Evolutionary conservation across 2,888 invertebrate species (phyloP), one percentile per base, ranked within the genome.

Genomic region (Eristalis arbustorum): DNA sequence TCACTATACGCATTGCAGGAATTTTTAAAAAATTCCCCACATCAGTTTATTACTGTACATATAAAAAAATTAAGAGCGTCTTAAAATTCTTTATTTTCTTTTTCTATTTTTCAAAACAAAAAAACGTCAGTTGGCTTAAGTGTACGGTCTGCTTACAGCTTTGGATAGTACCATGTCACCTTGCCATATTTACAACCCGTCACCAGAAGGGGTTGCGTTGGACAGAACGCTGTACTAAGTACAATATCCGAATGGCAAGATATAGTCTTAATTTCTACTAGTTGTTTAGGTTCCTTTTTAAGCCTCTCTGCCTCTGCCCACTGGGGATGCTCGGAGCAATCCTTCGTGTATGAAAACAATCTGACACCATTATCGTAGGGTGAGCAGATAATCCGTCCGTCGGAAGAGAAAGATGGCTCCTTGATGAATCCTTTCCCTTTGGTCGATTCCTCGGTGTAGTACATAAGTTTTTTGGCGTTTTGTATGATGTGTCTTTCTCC

Each of bases 371-470:
- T 96, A 0, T 96, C 97, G 92, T 96, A 98, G 0, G 98, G 98
- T 0, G 98, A 98, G 91, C 97, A 97, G 34, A 98, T 96, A 11
- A 98, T 93, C 68, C 98, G 94, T 0, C 98, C 98, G 91, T 98
- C 98, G 1, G 96, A 94, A 1, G 98, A 98, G 92, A 97, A 98
- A 90, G 97, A 97, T 63, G 98, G 93, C 91, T 98, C 98, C 93
- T 98, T 98, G 76, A 98, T 98, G 90, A 97, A 98, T 0, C 98
- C 98, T 88, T 96, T 96, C 1, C 97, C 98, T 14, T 96, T 96
- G 91, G 97, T 98, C 0, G 97, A 96, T 91, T 98, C 98, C 90
- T 97, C 95, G 10, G 96, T 94, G 90, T 95, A 98, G 92, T 97
- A 97, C 6, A 97, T 95, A 68, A 98, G 94, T 62, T 98, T 94